A percentile compares a stretch with the other conserved stretches of the same genome.
Evolutionary conservation across 2,888 invertebrate genomes (phyloP).

Genomic region (Nezara viridula): DNA sequence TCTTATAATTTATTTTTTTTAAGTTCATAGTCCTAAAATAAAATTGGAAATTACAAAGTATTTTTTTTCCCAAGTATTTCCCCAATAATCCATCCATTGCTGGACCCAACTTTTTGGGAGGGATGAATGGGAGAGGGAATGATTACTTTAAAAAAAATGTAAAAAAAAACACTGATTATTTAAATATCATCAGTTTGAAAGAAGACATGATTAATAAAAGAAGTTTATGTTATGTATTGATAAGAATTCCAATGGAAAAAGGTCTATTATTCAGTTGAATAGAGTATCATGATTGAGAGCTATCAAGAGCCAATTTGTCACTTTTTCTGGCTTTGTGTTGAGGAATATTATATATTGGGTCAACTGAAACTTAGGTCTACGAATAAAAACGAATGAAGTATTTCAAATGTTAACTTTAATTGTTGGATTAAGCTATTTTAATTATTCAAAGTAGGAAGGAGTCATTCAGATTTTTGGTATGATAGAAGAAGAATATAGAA

Average conservation of each 20-base stretch:
- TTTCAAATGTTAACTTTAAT: neutral
- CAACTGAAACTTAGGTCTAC: neutral
- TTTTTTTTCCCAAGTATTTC: too few species aligned
- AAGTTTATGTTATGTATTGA: too few species aligned
- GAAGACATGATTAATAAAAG: neutral
- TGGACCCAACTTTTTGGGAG: neutral
- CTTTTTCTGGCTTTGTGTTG: neutral
- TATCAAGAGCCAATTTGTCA: neutral
- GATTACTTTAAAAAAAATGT: neutral
- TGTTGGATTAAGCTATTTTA: neutral
- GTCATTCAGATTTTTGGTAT: neutral
- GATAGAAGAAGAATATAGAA: neutral
- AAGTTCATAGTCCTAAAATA: too few species aligned
- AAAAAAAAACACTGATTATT: too few species aligned
- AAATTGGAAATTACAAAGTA: too few species aligned
- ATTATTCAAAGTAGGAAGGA: neutral
- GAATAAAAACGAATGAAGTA: neutral
- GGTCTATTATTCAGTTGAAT: too few species aligned
- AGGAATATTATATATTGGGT: neutral
- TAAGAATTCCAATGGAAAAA: too few species aligned
- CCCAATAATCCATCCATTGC: fast-evolving
- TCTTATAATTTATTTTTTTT: too few species aligned
- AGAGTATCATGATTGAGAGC: neutral
- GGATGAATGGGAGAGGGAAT: neutral
- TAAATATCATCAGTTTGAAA: neutral